A percentile compares a stretch with the other conserved stretches of the same genome.
Conservation (phyloP, 30 jellyfish, hydroid and myxozoan genomes). For the Pseudorhiza aurosa region DNA sequence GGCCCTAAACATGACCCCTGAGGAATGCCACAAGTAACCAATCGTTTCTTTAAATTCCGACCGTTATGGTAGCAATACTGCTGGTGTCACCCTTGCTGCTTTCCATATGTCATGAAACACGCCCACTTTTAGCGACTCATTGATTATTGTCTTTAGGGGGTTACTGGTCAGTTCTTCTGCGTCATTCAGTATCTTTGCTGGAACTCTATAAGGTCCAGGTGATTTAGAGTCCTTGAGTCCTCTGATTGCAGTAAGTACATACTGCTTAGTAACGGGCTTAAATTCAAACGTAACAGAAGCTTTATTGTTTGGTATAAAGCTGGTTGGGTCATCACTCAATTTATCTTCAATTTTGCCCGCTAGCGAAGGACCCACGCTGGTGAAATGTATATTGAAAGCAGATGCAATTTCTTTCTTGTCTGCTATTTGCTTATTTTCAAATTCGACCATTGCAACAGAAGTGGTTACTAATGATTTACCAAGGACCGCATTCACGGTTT, state of each 20-base stretch:
- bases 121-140: not conserved
- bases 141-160: not conserved
- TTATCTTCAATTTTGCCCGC: conserved; percentile 5
- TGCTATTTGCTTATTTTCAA: conserved; percentile 18
- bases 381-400: conserved; percentile 32
- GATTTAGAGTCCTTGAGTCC: conserved; percentile 43
- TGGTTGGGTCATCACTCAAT: not conserved
- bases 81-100: conserved; percentile 27
- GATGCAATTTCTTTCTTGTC: conserved; percentile 29
- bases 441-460: conserved; percentile 27
- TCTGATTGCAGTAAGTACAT: conserved; percentile 28
- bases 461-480: conserved; percentile 34
- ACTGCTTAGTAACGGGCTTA: conserved; percentile 38
- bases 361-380: conserved; percentile 15
- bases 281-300: conserved; percentile 16
- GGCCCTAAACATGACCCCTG: conserved; percentile 48
- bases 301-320: too few species aligned
- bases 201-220: conserved; percentile 21
- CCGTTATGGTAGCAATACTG: too few species aligned
- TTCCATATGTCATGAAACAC: too few species aligned
- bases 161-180: not conserved
- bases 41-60: conserved; percentile 29
- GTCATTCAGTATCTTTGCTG: not conserved
- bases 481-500: conserved; percentile 9
- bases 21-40: conserved; percentile 54